Percentiles rank a stretch among this genome's conserved stretches.
These are phyloP conservation scores for Naso thynnoides DNA, from an alignment of 2,797 vertebrate genomes.

Conservation along the genomic window DNA sequence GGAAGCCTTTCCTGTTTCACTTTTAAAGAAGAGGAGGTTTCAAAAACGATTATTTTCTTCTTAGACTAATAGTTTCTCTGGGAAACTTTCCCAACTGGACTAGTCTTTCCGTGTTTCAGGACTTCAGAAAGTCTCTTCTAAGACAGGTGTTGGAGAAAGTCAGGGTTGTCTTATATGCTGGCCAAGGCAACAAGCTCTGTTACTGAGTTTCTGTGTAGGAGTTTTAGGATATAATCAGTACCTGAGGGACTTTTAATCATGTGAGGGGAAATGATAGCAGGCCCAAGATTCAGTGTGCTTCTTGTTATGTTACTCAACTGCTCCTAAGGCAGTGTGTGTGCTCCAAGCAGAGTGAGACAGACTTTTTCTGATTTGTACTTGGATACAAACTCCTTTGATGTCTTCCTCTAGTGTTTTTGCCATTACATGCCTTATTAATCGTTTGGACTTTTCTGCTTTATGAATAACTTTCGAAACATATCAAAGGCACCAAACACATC, in stretches of 20 bases:
- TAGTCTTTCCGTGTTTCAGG: background rate
- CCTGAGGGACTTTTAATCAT: conserved; percentile 23
- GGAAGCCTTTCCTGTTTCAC: background rate
- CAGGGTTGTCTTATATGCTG: background rate
- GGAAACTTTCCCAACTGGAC: background rate
- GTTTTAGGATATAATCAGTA: conserved; percentile 14
- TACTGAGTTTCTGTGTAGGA: background rate
- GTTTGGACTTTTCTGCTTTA: conserved; percentile 49
- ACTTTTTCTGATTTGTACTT: conserved; percentile 48
- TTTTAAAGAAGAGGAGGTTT: background rate
- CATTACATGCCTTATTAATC: conserved; percentile 51
- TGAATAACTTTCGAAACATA: conserved; percentile 52
- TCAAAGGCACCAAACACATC: conserved; percentile 53
- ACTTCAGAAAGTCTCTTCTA: background rate
- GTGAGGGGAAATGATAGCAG: background rate
- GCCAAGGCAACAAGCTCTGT: background rate
- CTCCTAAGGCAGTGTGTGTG: conserved; percentile 32
- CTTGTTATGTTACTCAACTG: conserved; percentile 18
- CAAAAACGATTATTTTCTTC: background rate
- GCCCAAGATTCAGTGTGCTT: conserved; percentile 10
- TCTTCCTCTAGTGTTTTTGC: conserved; percentile 27
- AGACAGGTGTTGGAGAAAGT: background rate
- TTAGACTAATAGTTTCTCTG: background rate
- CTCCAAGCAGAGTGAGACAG: conserved; percentile 14
- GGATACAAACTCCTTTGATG: conserved; percentile 62